These are phyloP conservation scores for Amphipyra tragopoginis DNA, from an alignment of 2,888 invertebrate genomes.

Conservation along the genomic window DNA sequence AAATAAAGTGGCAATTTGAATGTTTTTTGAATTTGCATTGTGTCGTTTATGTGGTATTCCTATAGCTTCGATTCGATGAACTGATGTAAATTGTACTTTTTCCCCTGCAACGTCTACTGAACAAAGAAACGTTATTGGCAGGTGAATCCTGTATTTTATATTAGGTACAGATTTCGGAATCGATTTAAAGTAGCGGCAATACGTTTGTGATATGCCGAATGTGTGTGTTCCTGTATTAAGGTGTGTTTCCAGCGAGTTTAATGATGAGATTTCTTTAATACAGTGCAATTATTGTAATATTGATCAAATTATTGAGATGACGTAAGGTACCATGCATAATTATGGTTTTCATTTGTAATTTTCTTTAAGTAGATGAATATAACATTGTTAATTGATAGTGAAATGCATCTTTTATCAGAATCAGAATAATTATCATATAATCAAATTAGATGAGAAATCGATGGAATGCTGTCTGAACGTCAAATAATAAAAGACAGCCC, in stretches of 20 bases:
- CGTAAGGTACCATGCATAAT: no score
- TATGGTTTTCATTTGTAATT: neutral
- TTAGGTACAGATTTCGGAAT: slow-evolving; percentile 73
- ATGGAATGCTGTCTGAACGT: no score
- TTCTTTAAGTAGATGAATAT: no score
- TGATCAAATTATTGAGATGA: neutral
- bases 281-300: neutral
- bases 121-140: slow-evolving; percentile 84
- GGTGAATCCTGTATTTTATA: slow-evolving; percentile 85
- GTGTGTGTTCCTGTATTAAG: slow-evolving; percentile 41
- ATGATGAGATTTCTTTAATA: neutral
- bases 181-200: slow-evolving; percentile 68
- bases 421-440: no score
- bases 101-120: slow-evolving; percentile 73
- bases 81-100: slow-evolving; percentile 80
- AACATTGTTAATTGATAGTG: no score
- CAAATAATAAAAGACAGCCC: no score
- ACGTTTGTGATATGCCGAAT: slow-evolving; percentile 56
- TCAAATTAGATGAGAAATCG: no score
- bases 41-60: slow-evolving; percentile 58
- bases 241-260: neutral
- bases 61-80: slow-evolving; percentile 78
- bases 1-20: slow-evolving; percentile 18
- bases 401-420: no score
- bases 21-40: slow-evolving; percentile 16